Percentiles rank a stretch among this genome's conserved stretches.
Conservation (phyloP, 1,140 invertebrate genomes). For the Pseudachorutes palmiensis region DNA sequence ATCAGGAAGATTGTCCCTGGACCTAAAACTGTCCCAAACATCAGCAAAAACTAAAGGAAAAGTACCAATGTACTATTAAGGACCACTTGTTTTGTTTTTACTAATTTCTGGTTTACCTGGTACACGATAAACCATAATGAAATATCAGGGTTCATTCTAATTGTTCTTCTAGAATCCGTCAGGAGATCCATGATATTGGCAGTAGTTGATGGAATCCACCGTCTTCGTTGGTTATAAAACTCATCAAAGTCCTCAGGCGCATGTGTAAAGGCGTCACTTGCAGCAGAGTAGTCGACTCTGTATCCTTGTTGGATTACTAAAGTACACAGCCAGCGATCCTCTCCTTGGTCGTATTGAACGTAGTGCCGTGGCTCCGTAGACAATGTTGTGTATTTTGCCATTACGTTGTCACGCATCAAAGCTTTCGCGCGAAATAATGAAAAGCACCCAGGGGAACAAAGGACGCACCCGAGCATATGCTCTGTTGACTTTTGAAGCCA, state of each 20-base stretch:
- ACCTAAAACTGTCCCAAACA: slow-evolving; percentile 49
- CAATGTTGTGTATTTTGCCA: slow-evolving; percentile 51
- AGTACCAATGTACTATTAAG: too few relatives aligned
- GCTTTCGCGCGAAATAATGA: slow-evolving; percentile 52
- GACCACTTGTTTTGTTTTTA: too few relatives aligned
- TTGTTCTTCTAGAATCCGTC: slow-evolving; percentile 47
- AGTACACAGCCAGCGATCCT: slow-evolving; percentile 59
- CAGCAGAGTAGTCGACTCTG: slow-evolving; percentile 58
- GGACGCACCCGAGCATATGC: slow-evolving; percentile 58
- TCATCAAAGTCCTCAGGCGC: slow-evolving; percentile 54
- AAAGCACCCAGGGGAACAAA: slow-evolving; percentile 57
- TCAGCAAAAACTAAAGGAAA: slow-evolving; percentile 43
- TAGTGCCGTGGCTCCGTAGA: slow-evolving; percentile 52
- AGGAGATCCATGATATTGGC: slow-evolving; percentile 59
- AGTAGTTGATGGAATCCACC: slow-evolving; percentile 59
- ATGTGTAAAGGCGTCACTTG: slow-evolving; percentile 57
- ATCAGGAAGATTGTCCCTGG: slow-evolving; percentile 58
- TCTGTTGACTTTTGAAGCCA: slow-evolving; percentile 61
- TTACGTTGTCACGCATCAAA: slow-evolving; percentile 56
- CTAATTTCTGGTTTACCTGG: too few relatives aligned
- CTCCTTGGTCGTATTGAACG: slow-evolving; percentile 44
- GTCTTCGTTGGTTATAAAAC: slow-evolving; percentile 55
- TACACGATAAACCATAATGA: slow-evolving; percentile 52
- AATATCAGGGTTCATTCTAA: slow-evolving; percentile 52
- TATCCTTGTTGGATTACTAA: slow-evolving; percentile 56